Conservation (phyloP, 35 echinoderm and acorn worm species). For the Nesometra sesokonis region DNA sequence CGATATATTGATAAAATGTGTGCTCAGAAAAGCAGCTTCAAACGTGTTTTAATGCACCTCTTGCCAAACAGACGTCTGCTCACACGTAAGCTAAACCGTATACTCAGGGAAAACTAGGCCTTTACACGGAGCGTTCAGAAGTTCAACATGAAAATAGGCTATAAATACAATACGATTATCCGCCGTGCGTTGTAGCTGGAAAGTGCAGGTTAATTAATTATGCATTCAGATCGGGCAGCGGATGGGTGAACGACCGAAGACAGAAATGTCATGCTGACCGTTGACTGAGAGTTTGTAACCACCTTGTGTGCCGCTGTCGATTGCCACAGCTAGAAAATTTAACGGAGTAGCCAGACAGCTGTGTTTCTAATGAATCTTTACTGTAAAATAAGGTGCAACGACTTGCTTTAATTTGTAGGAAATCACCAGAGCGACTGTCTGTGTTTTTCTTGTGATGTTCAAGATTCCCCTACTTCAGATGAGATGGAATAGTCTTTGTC, state of each 20-base stretch:
- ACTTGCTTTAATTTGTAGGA: background rate
- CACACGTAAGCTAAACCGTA: background rate
- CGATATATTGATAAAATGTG: background rate
- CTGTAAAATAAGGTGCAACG: background rate
- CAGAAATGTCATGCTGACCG: background rate
- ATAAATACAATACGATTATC: slow-evolving; percentile 1
- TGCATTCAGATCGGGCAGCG: background rate
- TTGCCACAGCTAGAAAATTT: background rate
- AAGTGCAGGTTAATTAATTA: background rate
- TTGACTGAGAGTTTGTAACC: background rate
- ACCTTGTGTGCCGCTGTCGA: background rate
- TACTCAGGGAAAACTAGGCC: background rate
- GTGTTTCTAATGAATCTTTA: background rate
- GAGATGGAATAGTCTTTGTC: background rate
- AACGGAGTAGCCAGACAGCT: background rate
- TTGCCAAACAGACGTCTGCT: background rate
- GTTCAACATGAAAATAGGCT: background rate
- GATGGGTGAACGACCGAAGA: background rate
- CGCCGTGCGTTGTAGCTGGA: background rate
- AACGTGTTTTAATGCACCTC: background rate
- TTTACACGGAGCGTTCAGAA: background rate
- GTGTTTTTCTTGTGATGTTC: background rate
- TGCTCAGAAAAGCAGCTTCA: background rate
- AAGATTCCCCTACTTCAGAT: background rate
- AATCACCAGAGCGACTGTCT: background rate